Percentiles rank a stretch among this genome's conserved stretches.
Conservation (phyloP, 2,888 invertebrate genomes). For the Aplocera efformata region DNA sequence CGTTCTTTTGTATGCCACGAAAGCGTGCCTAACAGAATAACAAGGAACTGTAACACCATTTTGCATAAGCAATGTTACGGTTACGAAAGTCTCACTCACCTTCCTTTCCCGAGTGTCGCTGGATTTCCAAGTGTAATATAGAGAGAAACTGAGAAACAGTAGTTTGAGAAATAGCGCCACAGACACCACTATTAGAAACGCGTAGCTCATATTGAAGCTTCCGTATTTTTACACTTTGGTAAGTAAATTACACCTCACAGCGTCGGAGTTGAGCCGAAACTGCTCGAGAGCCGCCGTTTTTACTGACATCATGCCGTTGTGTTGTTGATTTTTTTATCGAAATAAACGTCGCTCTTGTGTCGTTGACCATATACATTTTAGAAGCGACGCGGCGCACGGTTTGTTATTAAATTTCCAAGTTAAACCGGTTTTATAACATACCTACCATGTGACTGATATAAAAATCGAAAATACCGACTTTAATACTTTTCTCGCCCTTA, state of each 20-base stretch:
- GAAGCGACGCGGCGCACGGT: slow-evolving; percentile 31
- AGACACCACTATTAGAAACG: slow-evolving; percentile 67
- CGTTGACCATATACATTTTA: slow-evolving; percentile 36
- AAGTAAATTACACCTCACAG: slow-evolving; percentile 32
- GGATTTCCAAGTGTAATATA: slow-evolving; percentile 60
- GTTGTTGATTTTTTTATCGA: slow-evolving; percentile 60
- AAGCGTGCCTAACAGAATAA: no score
- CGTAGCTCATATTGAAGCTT: slow-evolving; percentile 46
- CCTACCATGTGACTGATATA: no score
- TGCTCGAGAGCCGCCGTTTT: slow-evolving; percentile 42
- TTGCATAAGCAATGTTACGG: slow-evolving; percentile 7
- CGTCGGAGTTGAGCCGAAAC: slow-evolving; percentile 47
- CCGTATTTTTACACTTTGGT: slow-evolving; percentile 6
- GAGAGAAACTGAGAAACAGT: slow-evolving; percentile 65
- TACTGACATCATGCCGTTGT: slow-evolving; percentile 44
- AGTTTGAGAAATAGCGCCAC: slow-evolving; percentile 65
- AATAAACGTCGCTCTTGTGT: slow-evolving; percentile 39
- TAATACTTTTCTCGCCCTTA: no score
- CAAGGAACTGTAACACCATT: neutral
- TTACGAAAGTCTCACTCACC: slow-evolving; percentile 41
- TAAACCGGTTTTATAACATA: neutral
- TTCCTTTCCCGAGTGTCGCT: slow-evolving; percentile 33
- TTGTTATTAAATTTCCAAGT: neutral
- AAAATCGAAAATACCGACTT: no score
- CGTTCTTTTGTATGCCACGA: no score